phyloP scores from a whole-genome alignment of 2,888 invertebrate species.

The Alsophila aescularia region DNA sequence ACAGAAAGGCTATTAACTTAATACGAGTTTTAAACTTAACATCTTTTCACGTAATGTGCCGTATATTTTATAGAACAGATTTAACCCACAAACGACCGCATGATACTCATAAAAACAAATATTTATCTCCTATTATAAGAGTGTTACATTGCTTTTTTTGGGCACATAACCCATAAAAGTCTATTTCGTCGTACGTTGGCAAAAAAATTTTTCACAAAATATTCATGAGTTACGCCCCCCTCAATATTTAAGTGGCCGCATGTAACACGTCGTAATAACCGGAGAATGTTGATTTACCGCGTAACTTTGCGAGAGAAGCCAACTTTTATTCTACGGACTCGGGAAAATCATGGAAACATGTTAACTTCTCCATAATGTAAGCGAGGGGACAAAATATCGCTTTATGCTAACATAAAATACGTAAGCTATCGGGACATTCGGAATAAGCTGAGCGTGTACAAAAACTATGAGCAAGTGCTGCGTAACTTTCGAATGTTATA shows the following conservation, averaged over 20 bases:
- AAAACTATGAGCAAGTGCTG: not conserved
- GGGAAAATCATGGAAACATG: slow-evolving; percentile 43
- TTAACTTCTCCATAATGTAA: slow-evolving; percentile 37
- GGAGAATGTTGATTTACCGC: slow-evolving; percentile 46
- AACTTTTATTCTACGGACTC: slow-evolving; percentile 42
- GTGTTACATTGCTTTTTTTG: not conserved
- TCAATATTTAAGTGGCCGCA: slow-evolving; percentile 38
- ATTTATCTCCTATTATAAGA: slow-evolving; percentile 3
- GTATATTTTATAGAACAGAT: not conserved
- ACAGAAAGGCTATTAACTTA: too few species aligned
- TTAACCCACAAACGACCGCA: not conserved
- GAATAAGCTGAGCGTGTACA: not conserved
- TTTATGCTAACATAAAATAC: slow-evolving; percentile 8
- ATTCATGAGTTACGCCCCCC: slow-evolving; percentile 35
- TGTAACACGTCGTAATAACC: slow-evolving; percentile 39
- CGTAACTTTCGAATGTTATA: slow-evolving; percentile 5
- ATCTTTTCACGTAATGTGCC: too few species aligned
- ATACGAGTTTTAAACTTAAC: too few species aligned
- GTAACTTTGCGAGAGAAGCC: slow-evolving; percentile 41
- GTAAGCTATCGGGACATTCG: not conserved
- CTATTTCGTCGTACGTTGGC: slow-evolving; percentile 20
- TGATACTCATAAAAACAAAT: not conserved
- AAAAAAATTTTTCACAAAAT: slow-evolving; percentile 32
- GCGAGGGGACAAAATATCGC: slow-evolving; percentile 17
- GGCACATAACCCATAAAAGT: slow-evolving; percentile 22